phyloP scores from a whole-genome alignment of 2,888 invertebrate species.

The Stictocephala bisonia region DNA sequence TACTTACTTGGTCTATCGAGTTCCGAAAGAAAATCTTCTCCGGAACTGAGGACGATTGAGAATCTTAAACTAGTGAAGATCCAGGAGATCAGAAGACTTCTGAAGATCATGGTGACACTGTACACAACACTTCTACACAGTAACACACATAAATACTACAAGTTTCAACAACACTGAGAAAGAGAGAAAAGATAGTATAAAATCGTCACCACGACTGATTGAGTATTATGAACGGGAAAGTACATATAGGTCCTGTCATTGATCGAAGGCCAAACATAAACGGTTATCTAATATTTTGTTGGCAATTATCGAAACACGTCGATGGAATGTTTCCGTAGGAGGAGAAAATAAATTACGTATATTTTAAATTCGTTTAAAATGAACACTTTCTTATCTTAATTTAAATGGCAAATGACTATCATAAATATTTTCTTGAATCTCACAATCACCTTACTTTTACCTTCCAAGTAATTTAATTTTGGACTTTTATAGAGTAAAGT shows the following conservation, averaged over 20 bases:
- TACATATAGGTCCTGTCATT: too few relatives aligned
- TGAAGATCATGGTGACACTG: slow-evolving; percentile 35
- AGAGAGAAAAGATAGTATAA: slow-evolving; percentile 19
- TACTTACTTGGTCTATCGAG: slow-evolving; percentile 50
- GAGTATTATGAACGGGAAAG: too few relatives aligned
- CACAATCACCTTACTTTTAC: too few relatives aligned
- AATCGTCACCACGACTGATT: slow-evolving; percentile 23
- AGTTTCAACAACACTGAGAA: slow-evolving; percentile 21
- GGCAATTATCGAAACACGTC: not conserved
- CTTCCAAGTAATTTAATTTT: slow-evolving; percentile 38
- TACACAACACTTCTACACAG: slow-evolving; percentile 28
- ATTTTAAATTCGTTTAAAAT: too few relatives aligned
- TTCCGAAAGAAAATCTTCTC: slow-evolving; percentile 47
- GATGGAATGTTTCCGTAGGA: not conserved
- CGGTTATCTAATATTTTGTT: too few relatives aligned
- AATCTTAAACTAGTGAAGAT: not conserved
- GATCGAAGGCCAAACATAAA: not conserved
- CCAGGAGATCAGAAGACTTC: not conserved
- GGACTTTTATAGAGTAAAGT: slow-evolving; percentile 1
- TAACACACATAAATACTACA: slow-evolving; percentile 32
- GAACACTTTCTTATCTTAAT: too few relatives aligned
- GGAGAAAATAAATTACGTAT: too few relatives aligned
- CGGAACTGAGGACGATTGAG: slow-evolving; percentile 4
- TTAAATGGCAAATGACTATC: too few relatives aligned
- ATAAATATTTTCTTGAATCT: too few relatives aligned